These are phyloP conservation scores for Thaleichthys pacificus DNA, from an alignment of 2,797 vertebrate species.

Conservation along the genomic window DNA sequence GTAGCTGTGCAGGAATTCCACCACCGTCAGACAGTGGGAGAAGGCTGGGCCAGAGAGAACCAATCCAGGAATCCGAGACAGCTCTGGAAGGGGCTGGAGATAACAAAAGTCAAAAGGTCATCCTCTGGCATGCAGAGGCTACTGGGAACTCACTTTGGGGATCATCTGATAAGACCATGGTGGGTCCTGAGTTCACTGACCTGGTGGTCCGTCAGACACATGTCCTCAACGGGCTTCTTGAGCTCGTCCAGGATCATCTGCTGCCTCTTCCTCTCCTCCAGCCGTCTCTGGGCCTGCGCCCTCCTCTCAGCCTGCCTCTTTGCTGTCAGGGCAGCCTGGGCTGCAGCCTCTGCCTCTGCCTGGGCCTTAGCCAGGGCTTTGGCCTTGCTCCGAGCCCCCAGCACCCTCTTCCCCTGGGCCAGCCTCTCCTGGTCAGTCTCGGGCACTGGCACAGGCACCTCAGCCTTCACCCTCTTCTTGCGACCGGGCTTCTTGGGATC, in stretches of 20 bases:
- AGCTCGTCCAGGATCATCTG: constrained; percentile 92
- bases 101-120: constrained; percentile 17
- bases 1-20: constrained; percentile 92
- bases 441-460: constrained; percentile 54
- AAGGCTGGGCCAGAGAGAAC: constrained; percentile 86
- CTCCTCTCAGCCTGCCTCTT: constrained; percentile 82
- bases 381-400: constrained; percentile 77
- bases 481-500: constrained; percentile 72
- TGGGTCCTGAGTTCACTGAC: constrained; percentile 56
- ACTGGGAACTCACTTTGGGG: background rate
- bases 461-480: constrained; percentile 60
- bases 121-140: background rate
- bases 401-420: constrained; percentile 68
- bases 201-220: constrained; percentile 94
- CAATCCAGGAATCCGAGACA: constrained; percentile 86
- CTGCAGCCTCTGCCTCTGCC: constrained; percentile 81
- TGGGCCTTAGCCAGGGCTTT: constrained; percentile 81
- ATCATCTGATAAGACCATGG: background rate
- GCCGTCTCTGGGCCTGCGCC: constrained; percentile 80
- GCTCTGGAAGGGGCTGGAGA: constrained; percentile 83
- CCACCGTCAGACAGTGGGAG: constrained; percentile 85
- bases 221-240: constrained; percentile 94
- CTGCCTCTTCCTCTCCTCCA: constrained; percentile 89
- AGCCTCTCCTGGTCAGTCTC: constrained; percentile 73
- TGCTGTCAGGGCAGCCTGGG: constrained; percentile 77